These are phyloP conservation scores for Phaetusa simplex DNA, from an alignment of 2,113 vertebrate genomes.

Conservation along the genomic window DNA sequence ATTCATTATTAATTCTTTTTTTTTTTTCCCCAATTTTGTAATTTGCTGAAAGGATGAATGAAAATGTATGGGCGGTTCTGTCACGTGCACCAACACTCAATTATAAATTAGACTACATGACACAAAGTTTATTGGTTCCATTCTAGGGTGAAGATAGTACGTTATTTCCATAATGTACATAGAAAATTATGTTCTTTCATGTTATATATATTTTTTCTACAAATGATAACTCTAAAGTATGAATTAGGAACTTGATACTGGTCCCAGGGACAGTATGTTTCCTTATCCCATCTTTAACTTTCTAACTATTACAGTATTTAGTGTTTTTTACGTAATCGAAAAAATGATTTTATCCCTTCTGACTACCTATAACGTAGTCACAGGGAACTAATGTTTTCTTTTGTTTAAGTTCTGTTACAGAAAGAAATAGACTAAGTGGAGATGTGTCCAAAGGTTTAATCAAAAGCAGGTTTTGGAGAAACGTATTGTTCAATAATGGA, in stretches of 20 bases:
- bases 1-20: not conserved
- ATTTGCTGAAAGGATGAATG: not conserved
- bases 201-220: not conserved
- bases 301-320: not conserved
- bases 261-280: not conserved
- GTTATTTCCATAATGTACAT: not conserved
- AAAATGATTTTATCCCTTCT: not conserved
- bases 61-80: not conserved
- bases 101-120: not conserved
- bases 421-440: not conserved
- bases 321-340: not conserved
- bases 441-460: not conserved
- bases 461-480: not conserved
- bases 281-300: not conserved
- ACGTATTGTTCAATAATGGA: not conserved
- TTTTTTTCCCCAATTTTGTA: not conserved
- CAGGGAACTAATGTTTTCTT: not conserved
- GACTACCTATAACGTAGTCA: rapidly evolving
- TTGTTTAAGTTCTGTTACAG: not conserved
- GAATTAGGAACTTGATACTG: not conserved
- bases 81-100: not conserved
- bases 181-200: not conserved
- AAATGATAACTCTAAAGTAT: not conserved
- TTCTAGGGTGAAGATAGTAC: not conserved
- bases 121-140: not conserved